Base-by-base conservation (phyloP, 1,140 invertebrate genomes). In the Zeugodacus cucurbitae region DNA sequence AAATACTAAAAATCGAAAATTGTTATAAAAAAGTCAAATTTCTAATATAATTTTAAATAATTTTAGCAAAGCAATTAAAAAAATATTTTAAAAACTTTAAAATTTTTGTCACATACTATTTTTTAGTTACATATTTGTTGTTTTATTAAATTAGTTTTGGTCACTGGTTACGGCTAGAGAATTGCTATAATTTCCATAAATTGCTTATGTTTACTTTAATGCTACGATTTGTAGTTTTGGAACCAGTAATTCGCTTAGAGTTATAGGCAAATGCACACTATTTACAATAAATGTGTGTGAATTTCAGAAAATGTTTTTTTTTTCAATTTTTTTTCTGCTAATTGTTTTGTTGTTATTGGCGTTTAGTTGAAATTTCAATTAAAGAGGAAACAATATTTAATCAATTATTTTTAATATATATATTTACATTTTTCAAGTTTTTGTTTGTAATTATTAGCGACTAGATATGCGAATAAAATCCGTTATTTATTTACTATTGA, bases 391-490 rank as follows among this genome's bases (percentile, higher is more conserved):
- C 44, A 54, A 17, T 82, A 20, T 82, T 1, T 44, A 44, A 29
- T 82, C n/a, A 26, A 62, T 74, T 41, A n/a, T 14, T 37, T 74
- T 37, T 22, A 48, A 82, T 82, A 22, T 48, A 44, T 29, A 34
- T 8, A 32, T 41, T 11, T 26, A 82, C 44, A n/a, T 48, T 48
- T 48, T 70, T n/a, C 14, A n/a, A 41, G 2, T 26, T 48, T 44
- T 6, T 37, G 7, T n/a, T 37, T 26, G 20, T 82, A 48, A 48
- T 48, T 82, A 29, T 26, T 82, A 29, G 74, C 74, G 74, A 82
- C 74, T 82, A 82, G 74, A 82, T 82, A 82, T 82, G 37, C n/a
- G 44, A 48, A 48, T 82, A 82, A 82, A 82, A 48, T 82, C 37
- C 74, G 10, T 54, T 44, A 6, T 82, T 74, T 74, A 74, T 82